Conservation (phyloP, 2,797 vertebrate genomes). For the Gymnocypris eckloni region DNA sequence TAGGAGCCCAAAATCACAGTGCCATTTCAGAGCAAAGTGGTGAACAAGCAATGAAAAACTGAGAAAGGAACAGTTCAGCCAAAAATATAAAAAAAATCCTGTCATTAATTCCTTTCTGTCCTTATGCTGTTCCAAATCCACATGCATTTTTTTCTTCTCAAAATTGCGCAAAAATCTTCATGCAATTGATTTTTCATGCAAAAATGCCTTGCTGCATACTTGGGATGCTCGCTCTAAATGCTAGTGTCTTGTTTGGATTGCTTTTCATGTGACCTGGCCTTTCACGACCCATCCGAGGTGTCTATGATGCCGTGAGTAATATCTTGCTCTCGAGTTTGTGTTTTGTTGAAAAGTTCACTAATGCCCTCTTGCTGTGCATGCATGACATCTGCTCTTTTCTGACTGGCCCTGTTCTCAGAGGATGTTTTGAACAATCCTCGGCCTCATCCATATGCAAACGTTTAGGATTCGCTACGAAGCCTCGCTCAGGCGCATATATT, state of each 20-base stretch:
- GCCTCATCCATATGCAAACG: conserved; percentile 47
- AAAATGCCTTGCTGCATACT: neutral
- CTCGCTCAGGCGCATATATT: neutral
- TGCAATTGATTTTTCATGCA: neutral
- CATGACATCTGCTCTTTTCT: conserved; percentile 30
- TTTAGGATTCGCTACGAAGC: conserved; percentile 28
- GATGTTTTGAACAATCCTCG: conserved; percentile 14
- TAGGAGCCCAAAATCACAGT: conserved; percentile 24
- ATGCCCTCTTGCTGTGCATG: conserved; percentile 25
- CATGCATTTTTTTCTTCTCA: neutral
- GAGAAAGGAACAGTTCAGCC: neutral
- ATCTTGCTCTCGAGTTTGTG: conserved; percentile 41
- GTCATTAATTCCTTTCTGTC: neutral
- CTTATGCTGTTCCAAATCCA: neutral
- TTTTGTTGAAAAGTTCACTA: conserved; percentile 52
- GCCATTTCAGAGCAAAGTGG: neutral
- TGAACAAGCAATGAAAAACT: neutral
- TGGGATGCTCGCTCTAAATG: neutral
- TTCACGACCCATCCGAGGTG: neutral
- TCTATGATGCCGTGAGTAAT: conserved; percentile 27
- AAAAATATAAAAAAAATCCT: neutral
- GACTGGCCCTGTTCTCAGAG: conserved; percentile 1
- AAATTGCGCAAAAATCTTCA: neutral
- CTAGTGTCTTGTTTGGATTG: neutral
- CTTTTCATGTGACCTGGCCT: neutral